Percentiles rank a stretch among this genome's conserved stretches.
Evolutionary conservation across 2,797 vertebrate species (phyloP).

Genomic region (Mus minutoides): DNA sequence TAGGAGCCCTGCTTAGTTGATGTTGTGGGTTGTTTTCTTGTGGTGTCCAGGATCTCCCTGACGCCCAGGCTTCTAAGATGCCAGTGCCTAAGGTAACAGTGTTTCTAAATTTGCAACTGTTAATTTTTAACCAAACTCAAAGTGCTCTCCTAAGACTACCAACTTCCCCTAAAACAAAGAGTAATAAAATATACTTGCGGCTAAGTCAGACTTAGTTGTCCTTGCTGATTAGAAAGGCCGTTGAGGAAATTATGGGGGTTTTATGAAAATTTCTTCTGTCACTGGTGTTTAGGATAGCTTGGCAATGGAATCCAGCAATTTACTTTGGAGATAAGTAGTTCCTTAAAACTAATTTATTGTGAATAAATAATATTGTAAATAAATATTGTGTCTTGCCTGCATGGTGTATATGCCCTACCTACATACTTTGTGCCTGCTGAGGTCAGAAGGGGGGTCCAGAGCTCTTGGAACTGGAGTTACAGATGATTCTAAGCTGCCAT

Average conservation of each 20-base stretch:
- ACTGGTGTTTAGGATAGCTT: background rate
- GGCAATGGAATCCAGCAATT: background rate
- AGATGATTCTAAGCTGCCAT: background rate
- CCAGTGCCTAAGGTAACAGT: background rate
- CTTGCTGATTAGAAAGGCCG: conserved; percentile 28
- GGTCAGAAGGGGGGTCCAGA: background rate
- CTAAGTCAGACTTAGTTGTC: conserved; percentile 12
- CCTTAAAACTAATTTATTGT: background rate
- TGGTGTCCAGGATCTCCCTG: background rate
- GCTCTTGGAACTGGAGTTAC: background rate
- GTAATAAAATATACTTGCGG: background rate
- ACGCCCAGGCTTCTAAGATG: background rate
- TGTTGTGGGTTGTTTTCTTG: background rate
- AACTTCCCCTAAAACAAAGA: conserved; percentile 27
- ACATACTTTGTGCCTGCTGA: background rate
- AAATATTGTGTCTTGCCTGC: background rate
- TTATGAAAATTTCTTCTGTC: background rate
- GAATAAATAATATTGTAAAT: no score
- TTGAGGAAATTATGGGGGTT: background rate
- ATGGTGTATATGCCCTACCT: no score
- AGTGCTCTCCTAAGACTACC: background rate
- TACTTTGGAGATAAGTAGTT: background rate
- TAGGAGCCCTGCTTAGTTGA: background rate
- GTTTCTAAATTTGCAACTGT: conserved; percentile 7
- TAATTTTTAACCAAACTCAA: background rate